These are phyloP conservation scores for Megaceryle alcyon DNA, from an alignment of 2,797 vertebrate genomes.

Conservation along the genomic window DNA sequence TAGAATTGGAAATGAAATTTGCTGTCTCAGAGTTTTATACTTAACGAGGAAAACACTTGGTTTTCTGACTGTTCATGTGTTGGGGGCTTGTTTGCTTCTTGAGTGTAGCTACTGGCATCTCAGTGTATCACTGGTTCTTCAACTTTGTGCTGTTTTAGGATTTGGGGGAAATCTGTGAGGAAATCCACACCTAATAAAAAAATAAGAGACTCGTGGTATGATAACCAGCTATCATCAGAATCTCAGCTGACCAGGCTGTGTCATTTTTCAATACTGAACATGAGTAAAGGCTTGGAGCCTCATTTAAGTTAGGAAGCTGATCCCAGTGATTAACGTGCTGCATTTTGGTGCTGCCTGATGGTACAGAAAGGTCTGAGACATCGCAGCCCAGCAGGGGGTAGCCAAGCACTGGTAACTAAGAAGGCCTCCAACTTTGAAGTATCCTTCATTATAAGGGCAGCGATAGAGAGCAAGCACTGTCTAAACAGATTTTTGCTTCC, in stretches of 20 bases:
- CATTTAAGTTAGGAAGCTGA: neutral
- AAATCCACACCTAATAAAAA: conserved; percentile 15
- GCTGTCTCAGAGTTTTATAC: neutral
- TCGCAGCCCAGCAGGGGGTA: conserved; percentile 93
- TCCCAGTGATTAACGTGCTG: neutral
- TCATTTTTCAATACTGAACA: neutral
- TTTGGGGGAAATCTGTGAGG: neutral
- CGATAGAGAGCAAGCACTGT: neutral
- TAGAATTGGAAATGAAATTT: conserved; percentile 5
- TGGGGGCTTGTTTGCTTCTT: neutral
- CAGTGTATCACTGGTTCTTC: neutral
- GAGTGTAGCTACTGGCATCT: neutral
- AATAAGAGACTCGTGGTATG: neutral
- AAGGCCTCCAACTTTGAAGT: conserved; percentile 22
- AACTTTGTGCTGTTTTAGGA: neutral
- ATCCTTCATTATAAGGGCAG: conserved; percentile 5
- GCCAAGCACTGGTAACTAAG: conserved; percentile 87
- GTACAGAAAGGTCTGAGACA: conserved; percentile 37
- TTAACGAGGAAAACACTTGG: neutral
- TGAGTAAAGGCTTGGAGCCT: neutral
- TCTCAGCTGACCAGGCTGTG: neutral
- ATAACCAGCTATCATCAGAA: neutral
- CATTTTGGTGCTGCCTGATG: neutral
- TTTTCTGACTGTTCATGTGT: neutral
- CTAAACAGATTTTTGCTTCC: neutral